Conservation (phyloP, 2,888 invertebrate genomes). For the Aporophyla lueneburgensis region DNA sequence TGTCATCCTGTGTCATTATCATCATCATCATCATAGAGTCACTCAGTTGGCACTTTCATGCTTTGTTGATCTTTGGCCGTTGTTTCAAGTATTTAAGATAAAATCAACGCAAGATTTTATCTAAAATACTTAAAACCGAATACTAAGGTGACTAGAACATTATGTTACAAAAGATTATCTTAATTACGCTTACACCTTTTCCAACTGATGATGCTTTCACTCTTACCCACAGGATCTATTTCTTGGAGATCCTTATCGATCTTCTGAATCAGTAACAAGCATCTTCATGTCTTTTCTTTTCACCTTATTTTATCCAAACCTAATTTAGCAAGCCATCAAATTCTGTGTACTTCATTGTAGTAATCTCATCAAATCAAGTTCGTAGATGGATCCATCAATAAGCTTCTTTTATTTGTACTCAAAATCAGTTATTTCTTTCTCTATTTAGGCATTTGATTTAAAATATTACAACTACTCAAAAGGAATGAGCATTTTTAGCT, state of each 20-base stretch:
- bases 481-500: background rate
- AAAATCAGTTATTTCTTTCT: background rate
- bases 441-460: background rate
- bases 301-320: too few relatives aligned
- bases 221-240: background rate
- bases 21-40: slow-evolving; percentile 60
- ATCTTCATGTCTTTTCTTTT: background rate
- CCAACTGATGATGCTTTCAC: background rate
- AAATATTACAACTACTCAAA: background rate
- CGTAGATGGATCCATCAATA: background rate
- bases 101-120: too few relatives aligned
- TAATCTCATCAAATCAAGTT: background rate
- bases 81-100: slow-evolving; percentile 47
- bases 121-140: too few relatives aligned
- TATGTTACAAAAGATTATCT: background rate
- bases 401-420: background rate
- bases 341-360: background rate
- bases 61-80: slow-evolving; percentile 52
- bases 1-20: slow-evolving; percentile 52
- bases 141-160: background rate
- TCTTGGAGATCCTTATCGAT: background rate
- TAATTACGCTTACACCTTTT: background rate
- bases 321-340: background rate
- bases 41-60: slow-evolving; percentile 64
- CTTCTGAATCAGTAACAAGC: background rate